Evolutionary conservation across 2,888 invertebrate species (phyloP), one percentile per base, ranked within the genome.

Genomic region (Heteromyza rotundicornis): DNA sequence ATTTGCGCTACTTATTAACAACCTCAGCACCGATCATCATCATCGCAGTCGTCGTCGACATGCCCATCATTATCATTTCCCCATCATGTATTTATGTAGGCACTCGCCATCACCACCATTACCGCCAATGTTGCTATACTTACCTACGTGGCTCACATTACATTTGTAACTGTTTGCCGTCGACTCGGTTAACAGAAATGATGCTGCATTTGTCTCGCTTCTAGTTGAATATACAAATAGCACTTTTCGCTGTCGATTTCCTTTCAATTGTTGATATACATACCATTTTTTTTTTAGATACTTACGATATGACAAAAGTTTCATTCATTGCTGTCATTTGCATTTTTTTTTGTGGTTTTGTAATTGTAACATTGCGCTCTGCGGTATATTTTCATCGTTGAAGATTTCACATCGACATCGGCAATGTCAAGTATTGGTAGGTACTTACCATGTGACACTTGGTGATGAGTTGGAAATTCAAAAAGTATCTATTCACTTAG

Each of bases 1-100:
- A 62, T 64, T 68, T 70, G 65, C 57, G 49, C 56, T 59, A 57
- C 24, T 52, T 63, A 63, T 64, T 73, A 64, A 66, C 63, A 51
- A 20, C 19, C 51, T 12, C 32, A n/a, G 47, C 23, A 47, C n/a
- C 19, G 24, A 47, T 27, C 40, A 40, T 49, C 57, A 57, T 27
- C 2, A 56, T 19, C 55, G 23, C 5, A 17, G 40, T 47, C 17
- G 19, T 47, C 14, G 5, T 40, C 12, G 14, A 14, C 40, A 40
- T 14, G 10, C 3, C n/a, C 40, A 40, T n/a, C 40, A 40, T n/a
- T 40, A 14, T n/a, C n/a, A n/a, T n/a, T n/a, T n/a, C n/a, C n/a
- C n/a, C n/a, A n/a, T n/a, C n/a, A n/a, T n/a, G n/a, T n/a, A n/a
- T n/a, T n/a, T n/a, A n/a, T n/a, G n/a, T n/a, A n/a, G n/a, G n/a